These are phyloP conservation scores for Sweltsa coloradensis DNA, from an alignment of 1,140 invertebrate genomes.

Conservation along the genomic window DNA sequence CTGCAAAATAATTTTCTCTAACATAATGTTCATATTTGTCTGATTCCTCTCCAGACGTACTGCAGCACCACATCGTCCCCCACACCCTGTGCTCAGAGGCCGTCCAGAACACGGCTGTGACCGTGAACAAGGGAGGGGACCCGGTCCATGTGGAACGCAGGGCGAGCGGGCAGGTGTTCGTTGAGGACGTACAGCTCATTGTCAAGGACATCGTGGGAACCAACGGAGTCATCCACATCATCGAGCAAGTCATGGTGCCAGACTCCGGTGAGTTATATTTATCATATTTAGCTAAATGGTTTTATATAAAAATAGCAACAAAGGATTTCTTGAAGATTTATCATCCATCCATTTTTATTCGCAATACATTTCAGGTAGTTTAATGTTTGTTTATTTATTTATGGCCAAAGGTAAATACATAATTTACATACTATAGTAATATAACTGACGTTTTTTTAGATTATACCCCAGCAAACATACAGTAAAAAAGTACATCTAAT, in stretches of 20 bases:
- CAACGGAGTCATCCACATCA: constrained; percentile 42
- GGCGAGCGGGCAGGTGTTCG: constrained; percentile 31
- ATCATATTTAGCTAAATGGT: not conserved
- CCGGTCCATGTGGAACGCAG: constrained; percentile 38
- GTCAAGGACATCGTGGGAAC: constrained; percentile 36
- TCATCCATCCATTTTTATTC: too few species aligned
- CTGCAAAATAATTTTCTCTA: not conserved
- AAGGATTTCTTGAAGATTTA: constrained; percentile 12
- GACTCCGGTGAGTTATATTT: constrained; percentile 28
- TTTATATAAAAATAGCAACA: constrained; percentile 3
- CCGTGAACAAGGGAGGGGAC: constrained; percentile 39
- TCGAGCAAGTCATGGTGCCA: constrained; percentile 38
- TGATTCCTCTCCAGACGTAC: constrained; percentile 34
- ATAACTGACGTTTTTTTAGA: too few species aligned
- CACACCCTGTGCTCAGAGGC: constrained; percentile 50
- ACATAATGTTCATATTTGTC: constrained; percentile 5
- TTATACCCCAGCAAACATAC: too few species aligned
- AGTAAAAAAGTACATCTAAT: too few species aligned
- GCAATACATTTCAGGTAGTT: too few species aligned
- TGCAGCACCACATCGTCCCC: constrained; percentile 49
- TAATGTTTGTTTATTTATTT: too few species aligned
- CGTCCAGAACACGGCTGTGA: constrained; percentile 38
- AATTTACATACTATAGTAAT: too few species aligned
- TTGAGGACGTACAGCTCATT: constrained; percentile 29
- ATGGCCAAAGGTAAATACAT: too few species aligned